These are phyloP conservation scores for Axinella damicornis DNA, from an alignment of 37 sponge, comb jelly and placozoan genomes.

Conservation along the genomic window DNA sequence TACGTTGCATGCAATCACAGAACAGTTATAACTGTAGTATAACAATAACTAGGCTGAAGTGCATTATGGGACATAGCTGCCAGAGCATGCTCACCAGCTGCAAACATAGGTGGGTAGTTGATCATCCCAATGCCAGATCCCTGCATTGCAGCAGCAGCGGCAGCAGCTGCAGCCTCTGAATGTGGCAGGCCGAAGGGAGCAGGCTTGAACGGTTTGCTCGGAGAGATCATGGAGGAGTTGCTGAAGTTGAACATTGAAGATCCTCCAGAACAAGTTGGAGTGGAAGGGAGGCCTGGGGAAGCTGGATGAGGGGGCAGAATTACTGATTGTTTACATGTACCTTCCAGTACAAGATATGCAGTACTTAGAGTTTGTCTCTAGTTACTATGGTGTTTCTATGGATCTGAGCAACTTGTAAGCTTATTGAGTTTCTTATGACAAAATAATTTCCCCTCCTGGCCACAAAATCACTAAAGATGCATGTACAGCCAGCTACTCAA, in stretches of 20 bases:
- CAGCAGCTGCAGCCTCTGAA: slow-evolving; percentile 1
- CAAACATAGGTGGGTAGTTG: slow-evolving; percentile 40
- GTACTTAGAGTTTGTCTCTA: no score
- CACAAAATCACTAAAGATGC: no score
- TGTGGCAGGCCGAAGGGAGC: neutral
- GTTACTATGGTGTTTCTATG: no score
- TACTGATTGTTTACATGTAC: no score
- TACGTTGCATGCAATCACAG: neutral
- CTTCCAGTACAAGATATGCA: no score
- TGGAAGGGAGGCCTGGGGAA: slow-evolving; percentile 59
- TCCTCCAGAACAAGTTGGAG: slow-evolving; percentile 57
- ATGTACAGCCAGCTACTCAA: no score
- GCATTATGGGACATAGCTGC: neutral
- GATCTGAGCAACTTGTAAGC: no score
- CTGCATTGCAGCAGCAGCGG: no score
- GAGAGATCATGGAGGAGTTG: slow-evolving; percentile 41
- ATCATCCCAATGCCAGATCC: neutral
- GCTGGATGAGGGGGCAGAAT: slow-evolving; percentile 27
- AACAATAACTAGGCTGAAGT: neutral
- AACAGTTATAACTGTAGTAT: neutral
- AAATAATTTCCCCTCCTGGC: no score
- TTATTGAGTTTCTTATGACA: no score
- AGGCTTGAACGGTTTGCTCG: slow-evolving; percentile 19
- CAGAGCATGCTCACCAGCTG: neutral
- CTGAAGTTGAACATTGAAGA: slow-evolving; percentile 40